Percentiles rank a stretch among this genome's conserved stretches.
These are phyloP conservation scores for Pachyuromys duprasi DNA, from an alignment of 2,797 vertebrate species.

Conservation along the genomic window DNA sequence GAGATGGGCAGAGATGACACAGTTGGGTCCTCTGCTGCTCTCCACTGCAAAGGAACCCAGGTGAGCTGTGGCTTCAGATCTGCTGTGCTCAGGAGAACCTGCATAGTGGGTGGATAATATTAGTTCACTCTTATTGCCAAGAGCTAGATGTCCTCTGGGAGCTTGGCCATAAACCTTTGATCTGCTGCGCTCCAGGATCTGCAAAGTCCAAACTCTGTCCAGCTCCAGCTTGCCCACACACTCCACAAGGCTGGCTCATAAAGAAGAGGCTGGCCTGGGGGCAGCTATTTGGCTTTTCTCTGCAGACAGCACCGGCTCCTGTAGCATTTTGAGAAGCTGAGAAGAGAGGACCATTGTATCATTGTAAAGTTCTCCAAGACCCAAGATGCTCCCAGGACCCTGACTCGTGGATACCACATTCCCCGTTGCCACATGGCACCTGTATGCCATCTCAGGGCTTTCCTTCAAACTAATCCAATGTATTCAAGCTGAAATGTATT, in stretches of 20 bases:
- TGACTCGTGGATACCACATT: fast-evolving
- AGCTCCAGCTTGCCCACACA: neutral
- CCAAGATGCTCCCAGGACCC: neutral
- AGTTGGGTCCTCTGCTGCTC: conserved; percentile 32
- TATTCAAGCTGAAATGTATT: conserved; percentile 3
- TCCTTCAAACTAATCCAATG: neutral
- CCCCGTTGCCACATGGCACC: fast-evolving
- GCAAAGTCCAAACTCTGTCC: conserved; percentile 27
- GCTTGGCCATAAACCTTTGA: conserved; percentile 72
- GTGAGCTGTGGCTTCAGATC: conserved; percentile 41
- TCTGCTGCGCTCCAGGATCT: conserved; percentile 42
- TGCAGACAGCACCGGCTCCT: neutral
- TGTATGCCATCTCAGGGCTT: neutral
- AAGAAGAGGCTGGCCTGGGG: neutral
- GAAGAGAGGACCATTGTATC: too few relatives aligned
- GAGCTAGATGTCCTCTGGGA: neutral
- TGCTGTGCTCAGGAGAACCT: conserved; percentile 79
- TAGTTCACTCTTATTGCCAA: conserved; percentile 83
- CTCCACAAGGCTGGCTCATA: neutral
- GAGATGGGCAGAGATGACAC: conserved; percentile 1
- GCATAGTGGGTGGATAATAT: conserved; percentile 66
- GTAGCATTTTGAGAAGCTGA: neutral
- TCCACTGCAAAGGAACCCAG: neutral
- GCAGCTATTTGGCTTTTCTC: neutral
- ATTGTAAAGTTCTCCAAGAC: neutral